Evolutionary conservation across 2,113 vertebrate species (phyloP), one percentile per base, ranked within the genome.

Genomic region (Nicator chloris): DNA sequence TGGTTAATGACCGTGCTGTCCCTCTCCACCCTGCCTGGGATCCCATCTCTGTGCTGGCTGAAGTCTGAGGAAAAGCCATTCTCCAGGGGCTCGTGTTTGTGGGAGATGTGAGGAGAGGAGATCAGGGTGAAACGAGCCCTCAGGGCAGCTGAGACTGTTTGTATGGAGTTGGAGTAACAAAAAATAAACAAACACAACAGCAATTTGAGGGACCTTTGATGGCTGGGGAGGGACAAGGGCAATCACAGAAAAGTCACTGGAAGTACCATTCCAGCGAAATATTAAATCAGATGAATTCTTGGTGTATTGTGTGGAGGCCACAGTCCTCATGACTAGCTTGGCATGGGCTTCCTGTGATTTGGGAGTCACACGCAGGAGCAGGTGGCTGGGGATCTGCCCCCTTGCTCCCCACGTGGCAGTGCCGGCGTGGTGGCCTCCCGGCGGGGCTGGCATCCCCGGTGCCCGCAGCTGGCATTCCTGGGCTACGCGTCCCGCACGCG

Each of bases 1-100:
- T 54, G 63, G 27, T 35, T 1, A 1, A 2, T 26, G 19, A 1
- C 54, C 20, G 11, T 42, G 70, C 73, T 85, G 61, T 31, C 31
- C 5, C 65, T 64, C 40, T 9, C 13, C 13, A 3, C 4, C 0
- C 56, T n/a, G 53, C n/a, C 78, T 0, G 0, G 2, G 35, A 27
- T 13, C 47, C 5, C 9, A 17, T 35, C 4, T 2, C 64, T 0
- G 16, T 1, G 10, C 61, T 82, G 88, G 23, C n/a, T n/a, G 35
- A 16, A 76, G 64, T 4, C 44, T 37, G 63, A 9, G 33, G 35
- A 51, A 66, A 60, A 54, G 10, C 7, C 2, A 0, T 6, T 47
- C 37, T 53, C 6, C 2, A 18, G 56, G 59, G 49, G 53, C 49
- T 83, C 7, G 0, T 4, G 7, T 31, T 61, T 56, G 1, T 23